A percentile compares a stretch with the other conserved stretches of the same genome.
Evolutionary conservation across 2,113 vertebrate genomes (phyloP).

Genomic region (Nasalis larvatus): DNA sequence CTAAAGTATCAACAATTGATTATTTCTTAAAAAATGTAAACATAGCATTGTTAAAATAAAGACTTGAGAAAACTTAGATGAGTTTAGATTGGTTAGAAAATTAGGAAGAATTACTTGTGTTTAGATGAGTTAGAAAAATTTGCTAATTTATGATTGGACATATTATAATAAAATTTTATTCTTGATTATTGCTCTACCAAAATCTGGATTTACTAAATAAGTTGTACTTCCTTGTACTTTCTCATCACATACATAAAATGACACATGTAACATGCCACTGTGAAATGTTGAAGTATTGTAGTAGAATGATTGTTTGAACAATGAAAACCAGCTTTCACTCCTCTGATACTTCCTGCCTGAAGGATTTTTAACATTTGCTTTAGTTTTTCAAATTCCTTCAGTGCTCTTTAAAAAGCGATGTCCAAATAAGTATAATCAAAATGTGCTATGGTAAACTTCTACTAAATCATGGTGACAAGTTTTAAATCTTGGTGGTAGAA

Average conservation of each 20-base stretch:
- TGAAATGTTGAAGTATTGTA: constrained; percentile 79
- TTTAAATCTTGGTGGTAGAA: constrained; percentile 33
- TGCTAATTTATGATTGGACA: constrained; percentile 72
- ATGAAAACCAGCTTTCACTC: constrained; percentile 84
- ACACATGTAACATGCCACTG: constrained; percentile 80
- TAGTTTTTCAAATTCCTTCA: constrained; percentile 66
- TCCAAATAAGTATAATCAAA: constrained; percentile 59
- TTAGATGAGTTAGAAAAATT: not conserved
- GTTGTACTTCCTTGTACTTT: constrained; percentile 71
- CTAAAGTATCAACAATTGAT: not conserved
- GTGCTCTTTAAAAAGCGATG: constrained; percentile 14
- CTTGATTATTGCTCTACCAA: constrained; percentile 73
- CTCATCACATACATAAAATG: constrained; percentile 83
- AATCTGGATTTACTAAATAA: constrained; percentile 85
- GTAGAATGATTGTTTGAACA: constrained; percentile 80
- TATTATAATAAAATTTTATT: constrained; percentile 74
- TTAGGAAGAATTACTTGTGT: not conserved
- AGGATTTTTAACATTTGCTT: constrained; percentile 68
- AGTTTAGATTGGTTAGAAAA: not conserved
- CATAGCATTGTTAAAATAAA: not conserved
- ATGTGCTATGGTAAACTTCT: constrained; percentile 50
- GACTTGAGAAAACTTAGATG: not conserved
- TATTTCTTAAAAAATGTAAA: not conserved
- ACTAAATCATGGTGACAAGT: constrained; percentile 39
- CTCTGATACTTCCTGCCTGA: constrained; percentile 77